Evolutionary conservation across 2,888 invertebrate species (phyloP).

Genomic region (Aspidiotus rigidus): DNA sequence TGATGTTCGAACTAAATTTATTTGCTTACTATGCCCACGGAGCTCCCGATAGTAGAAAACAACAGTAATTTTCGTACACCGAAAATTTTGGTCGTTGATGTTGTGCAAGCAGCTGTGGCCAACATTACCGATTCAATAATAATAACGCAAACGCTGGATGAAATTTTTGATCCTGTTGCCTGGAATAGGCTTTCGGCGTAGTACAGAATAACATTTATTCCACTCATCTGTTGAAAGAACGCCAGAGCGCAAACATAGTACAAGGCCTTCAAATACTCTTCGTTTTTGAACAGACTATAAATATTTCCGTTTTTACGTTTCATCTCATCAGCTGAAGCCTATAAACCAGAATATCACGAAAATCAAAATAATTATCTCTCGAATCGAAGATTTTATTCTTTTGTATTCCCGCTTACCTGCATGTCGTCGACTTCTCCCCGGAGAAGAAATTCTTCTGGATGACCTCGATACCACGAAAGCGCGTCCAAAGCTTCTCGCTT

Average conservation of each 20-base stretch:
- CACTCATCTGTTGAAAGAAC: constrained; percentile 72
- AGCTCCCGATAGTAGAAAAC: constrained; percentile 32
- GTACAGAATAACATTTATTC: constrained; percentile 71
- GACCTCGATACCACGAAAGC: constrained; percentile 36
- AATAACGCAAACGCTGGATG: constrained; percentile 59
- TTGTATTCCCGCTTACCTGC: constrained; percentile 30
- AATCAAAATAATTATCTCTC: not conserved
- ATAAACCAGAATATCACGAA: not conserved
- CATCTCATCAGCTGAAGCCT: constrained; percentile 30
- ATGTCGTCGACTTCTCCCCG: constrained; percentile 36
- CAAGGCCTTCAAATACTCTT: constrained; percentile 27
- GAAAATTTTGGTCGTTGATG: constrained; percentile 36
- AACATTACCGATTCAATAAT: constrained; percentile 67
- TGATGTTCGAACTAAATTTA: not conserved
- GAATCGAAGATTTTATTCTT: not conserved
- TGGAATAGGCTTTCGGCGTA: constrained; percentile 60
- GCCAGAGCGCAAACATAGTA: constrained; percentile 47
- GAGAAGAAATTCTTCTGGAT: constrained; percentile 33
- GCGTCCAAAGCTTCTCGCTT: constrained; percentile 36
- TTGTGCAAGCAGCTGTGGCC: constrained; percentile 45
- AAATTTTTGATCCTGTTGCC: constrained; percentile 54
- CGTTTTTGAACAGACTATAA: constrained; percentile 15
- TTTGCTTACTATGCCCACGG: constrained; percentile 28
- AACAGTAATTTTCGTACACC: constrained; percentile 34
- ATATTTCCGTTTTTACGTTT: constrained; percentile 20